phyloP scores from a whole-genome alignment of 2,888 invertebrate species.

The Stictocephala bisonia region DNA sequence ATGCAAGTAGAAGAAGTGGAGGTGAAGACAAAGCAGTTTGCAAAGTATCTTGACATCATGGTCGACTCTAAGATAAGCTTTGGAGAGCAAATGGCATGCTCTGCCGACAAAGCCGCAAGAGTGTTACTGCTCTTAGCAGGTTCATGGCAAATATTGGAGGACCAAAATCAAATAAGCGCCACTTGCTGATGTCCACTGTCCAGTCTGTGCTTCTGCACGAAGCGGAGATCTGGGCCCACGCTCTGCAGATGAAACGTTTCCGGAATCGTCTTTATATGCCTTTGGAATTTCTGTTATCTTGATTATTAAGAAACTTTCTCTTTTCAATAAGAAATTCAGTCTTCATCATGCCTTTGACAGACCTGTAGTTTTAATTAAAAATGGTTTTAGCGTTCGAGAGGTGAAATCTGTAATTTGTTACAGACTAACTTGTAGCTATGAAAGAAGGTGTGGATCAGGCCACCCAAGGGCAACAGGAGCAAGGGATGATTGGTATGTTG shows the following conservation, averaged over 20 bases:
- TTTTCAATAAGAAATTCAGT: too few relatives aligned
- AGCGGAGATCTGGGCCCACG: constrained; percentile 47
- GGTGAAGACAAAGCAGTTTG: constrained; percentile 30
- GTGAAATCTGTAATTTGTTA: too few relatives aligned
- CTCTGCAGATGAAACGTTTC: constrained; percentile 46
- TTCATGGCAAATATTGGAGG: constrained; percentile 57
- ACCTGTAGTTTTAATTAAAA: too few relatives aligned
- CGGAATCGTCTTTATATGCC: constrained; percentile 52
- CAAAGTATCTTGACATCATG: constrained; percentile 43
- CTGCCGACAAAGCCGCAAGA: constrained; percentile 53
- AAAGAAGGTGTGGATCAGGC: too few relatives aligned
- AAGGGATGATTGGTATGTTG: too few relatives aligned
- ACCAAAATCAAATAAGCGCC: constrained; percentile 42
- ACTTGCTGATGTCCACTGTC: constrained; percentile 46
- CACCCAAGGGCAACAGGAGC: too few relatives aligned
- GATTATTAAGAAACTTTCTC: too few relatives aligned
- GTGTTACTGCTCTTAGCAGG: too few relatives aligned
- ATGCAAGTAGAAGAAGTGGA: constrained; percentile 46
- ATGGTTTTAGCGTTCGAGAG: too few relatives aligned
- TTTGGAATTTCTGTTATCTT: too few relatives aligned
- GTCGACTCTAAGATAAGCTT: constrained; percentile 52
- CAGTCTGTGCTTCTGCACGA: constrained; percentile 55
- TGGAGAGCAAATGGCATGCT: constrained; percentile 49
- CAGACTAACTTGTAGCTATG: too few relatives aligned
- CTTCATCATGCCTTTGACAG: too few relatives aligned